Evolutionary conservation across 2,888 invertebrate species (phyloP).

Genomic region (Sarcophaga variegata): DNA sequence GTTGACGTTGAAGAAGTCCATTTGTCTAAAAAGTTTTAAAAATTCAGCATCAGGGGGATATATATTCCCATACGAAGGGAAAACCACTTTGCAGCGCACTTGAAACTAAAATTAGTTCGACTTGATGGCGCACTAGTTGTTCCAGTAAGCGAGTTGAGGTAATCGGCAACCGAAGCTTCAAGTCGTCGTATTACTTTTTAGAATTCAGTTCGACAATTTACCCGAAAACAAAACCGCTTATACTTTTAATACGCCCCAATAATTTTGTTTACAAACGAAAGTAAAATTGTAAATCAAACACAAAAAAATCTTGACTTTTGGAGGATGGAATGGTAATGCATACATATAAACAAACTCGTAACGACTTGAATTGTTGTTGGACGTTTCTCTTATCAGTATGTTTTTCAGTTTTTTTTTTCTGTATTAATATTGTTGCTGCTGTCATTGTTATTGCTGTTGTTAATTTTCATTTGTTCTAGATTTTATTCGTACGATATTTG

Average conservation of each 20-base stretch:
- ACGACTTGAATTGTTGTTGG: not conserved
- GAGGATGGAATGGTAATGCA: not conserved
- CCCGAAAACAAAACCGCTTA: not conserved
- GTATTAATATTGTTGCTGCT: slow-evolving; percentile 28
- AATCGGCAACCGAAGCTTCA: too few relatives aligned
- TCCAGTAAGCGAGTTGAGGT: too few relatives aligned
- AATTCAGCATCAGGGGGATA: too few relatives aligned
- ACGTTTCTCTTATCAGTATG: not conserved
- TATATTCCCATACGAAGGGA: too few relatives aligned
- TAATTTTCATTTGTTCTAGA: slow-evolving; percentile 1
- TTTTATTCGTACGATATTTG: slow-evolving; percentile 5
- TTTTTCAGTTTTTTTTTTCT: not conserved
- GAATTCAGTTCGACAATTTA: too few relatives aligned
- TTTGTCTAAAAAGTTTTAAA: too few relatives aligned
- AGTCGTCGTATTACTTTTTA: too few relatives aligned
- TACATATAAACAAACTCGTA: not conserved
- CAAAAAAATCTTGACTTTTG: not conserved
- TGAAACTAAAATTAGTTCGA: too few relatives aligned
- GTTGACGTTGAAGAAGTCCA: too few relatives aligned
- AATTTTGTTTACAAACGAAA: not conserved
- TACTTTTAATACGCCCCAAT: not conserved
- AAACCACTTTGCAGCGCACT: too few relatives aligned
- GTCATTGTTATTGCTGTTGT: not conserved
- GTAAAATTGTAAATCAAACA: not conserved
- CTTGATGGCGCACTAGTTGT: too few relatives aligned